phyloP scores from a whole-genome alignment of 2,888 invertebrate genomes.

The Norana najaformis region DNA sequence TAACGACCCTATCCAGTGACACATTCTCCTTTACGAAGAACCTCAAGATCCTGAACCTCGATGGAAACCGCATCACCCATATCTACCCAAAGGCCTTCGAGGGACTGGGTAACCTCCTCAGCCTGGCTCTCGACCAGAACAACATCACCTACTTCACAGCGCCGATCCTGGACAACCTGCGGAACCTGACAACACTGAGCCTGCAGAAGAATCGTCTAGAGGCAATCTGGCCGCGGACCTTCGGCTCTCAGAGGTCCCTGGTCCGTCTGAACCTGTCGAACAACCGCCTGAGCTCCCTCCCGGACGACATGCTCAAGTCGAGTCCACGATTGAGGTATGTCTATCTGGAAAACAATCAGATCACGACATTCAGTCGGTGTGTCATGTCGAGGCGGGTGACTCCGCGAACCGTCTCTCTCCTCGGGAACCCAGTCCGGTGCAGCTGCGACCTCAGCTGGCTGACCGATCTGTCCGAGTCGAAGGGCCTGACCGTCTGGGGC shows the following conservation, averaged over 20 bases:
- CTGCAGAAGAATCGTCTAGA: constrained; percentile 42
- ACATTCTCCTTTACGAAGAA: constrained; percentile 39
- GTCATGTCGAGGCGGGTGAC: constrained; percentile 33
- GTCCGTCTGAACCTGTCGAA: constrained; percentile 41
- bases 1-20: constrained; percentile 35
- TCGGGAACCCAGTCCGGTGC: constrained; percentile 43
- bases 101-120: constrained; percentile 38
- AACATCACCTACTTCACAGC: constrained; percentile 38
- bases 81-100: constrained; percentile 40
- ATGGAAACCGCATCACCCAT: constrained; percentile 40
- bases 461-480: constrained; percentile 26
- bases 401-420: constrained; percentile 38
- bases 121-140: constrained; percentile 42
- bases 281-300: constrained; percentile 28
- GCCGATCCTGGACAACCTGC: constrained; percentile 38
- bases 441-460: constrained; percentile 44
- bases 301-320: constrained; percentile 29
- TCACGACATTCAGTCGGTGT: constrained; percentile 37
- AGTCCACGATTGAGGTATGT: constrained; percentile 27
- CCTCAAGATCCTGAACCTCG: constrained; percentile 43
- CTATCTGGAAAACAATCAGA: constrained; percentile 35
- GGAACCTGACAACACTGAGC: constrained; percentile 40
- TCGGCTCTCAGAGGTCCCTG: constrained; percentile 36
- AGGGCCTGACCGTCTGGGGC: constrained; percentile 17
- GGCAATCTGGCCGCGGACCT: constrained; percentile 39